Evolutionary conservation across 2,888 invertebrate genomes (phyloP).

Genomic region (Athalia circularis): DNA sequence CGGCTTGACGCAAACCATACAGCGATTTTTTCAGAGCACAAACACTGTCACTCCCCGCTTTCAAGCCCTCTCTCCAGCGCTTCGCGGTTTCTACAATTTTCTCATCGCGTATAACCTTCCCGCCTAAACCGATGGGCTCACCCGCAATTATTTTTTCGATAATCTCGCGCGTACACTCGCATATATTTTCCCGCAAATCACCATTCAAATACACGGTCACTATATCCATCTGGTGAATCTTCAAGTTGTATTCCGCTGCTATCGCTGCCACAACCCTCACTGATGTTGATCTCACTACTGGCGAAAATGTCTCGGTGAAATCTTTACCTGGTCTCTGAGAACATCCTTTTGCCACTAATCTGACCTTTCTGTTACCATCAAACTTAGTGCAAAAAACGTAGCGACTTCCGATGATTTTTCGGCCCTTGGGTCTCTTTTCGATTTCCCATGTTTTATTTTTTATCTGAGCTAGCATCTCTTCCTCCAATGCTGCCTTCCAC

Average conservation of each 20-base stretch:
- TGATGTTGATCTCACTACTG: constrained; percentile 18
- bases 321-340: constrained; percentile 38
- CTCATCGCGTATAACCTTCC: background rate
- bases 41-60: background rate
- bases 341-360: constrained; percentile 49
- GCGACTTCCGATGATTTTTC: constrained; percentile 48
- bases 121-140: constrained; percentile 5
- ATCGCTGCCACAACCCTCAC: constrained; percentile 1
- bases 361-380: constrained; percentile 24
- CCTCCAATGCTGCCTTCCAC: constrained; percentile 44
- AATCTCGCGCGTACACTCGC: background rate
- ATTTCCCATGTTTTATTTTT: constrained; percentile 49
- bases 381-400: constrained; percentile 49
- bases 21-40: constrained; percentile 7
- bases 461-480: constrained; percentile 45
- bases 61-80: background rate
- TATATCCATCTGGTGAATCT: constrained; percentile 26
- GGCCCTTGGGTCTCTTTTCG: constrained; percentile 38
- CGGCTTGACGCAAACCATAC: constrained; percentile 18
- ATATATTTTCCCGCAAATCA: constrained; percentile 4
- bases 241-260: background rate
- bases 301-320: constrained; percentile 13
- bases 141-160: background rate
- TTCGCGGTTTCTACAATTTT: background rate
- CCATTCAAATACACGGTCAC: constrained; percentile 29